These are phyloP conservation scores for Chydorus sphaericus DNA, from an alignment of 2,888 invertebrate species.

Conservation along the genomic window DNA sequence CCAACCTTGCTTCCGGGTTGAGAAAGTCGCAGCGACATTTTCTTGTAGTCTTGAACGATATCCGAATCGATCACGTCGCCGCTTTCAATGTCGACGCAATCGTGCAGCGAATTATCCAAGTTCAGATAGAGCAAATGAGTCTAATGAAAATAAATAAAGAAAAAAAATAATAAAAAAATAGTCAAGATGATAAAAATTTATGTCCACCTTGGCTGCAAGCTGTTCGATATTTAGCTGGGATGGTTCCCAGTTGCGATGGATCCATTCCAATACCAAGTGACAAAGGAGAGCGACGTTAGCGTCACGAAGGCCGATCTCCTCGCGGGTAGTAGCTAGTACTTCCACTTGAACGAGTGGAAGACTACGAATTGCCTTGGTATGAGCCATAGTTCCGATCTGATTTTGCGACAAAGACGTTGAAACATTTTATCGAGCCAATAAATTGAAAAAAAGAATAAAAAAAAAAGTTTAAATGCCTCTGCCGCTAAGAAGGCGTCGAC, in stretches of 20 bases:
- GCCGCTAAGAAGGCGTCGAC: constrained; percentile 55
- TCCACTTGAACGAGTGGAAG: constrained; percentile 35
- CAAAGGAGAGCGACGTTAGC: constrained; percentile 36
- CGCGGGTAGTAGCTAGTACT: constrained; percentile 53
- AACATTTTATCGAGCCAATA: too few relatives aligned
- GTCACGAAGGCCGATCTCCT: constrained; percentile 38
- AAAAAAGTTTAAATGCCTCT: too few relatives aligned
- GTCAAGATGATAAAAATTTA: background rate
- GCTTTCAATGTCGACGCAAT: constrained; percentile 57
- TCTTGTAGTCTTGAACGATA: constrained; percentile 60
- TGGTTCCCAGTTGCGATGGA: constrained; percentile 30
- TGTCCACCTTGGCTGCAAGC: constrained; percentile 39
- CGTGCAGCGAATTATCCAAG: constrained; percentile 56
- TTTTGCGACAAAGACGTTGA: too few relatives aligned
- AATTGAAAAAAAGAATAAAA: too few relatives aligned
- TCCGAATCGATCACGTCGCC: constrained; percentile 52
- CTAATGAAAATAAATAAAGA: constrained; percentile 23
- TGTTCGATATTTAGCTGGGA: constrained; percentile 28
- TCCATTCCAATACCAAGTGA: constrained; percentile 48
- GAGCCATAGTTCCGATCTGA: constrained; percentile 2
- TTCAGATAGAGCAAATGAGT: constrained; percentile 61
- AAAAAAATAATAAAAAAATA: background rate
- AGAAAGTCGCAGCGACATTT: constrained; percentile 33
- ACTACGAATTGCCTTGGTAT: constrained; percentile 7
- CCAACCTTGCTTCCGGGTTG: constrained; percentile 23